Evolutionary conservation across 1,140 invertebrate species (phyloP).

Genomic region (Sinonovacula constricta): DNA sequence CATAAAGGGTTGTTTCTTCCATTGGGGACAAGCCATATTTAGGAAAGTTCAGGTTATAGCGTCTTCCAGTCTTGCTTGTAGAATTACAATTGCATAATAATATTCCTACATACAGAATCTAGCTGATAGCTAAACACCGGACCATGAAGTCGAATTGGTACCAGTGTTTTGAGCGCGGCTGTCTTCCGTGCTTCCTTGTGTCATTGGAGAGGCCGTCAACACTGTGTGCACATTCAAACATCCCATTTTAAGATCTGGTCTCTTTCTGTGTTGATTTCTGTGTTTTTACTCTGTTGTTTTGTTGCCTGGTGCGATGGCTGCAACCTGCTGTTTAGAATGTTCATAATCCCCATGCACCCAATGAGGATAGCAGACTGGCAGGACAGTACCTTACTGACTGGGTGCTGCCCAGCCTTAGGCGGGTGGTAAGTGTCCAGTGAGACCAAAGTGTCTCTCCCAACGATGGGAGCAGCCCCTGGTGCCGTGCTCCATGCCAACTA

Average conservation of each 20-base stretch:
- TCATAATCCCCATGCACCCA: constrained; percentile 19
- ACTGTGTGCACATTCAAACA: not conserved
- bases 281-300: too few species aligned
- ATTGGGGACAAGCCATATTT: too few species aligned
- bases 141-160: not conserved
- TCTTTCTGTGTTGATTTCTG: too few species aligned
- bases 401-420: constrained; percentile 9
- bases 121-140: not conserved
- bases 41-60: too few species aligned
- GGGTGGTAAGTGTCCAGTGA: constrained; percentile 2
- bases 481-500: not conserved
- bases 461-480: not conserved
- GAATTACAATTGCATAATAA: too few species aligned
- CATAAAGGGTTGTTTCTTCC: too few species aligned
- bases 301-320: not conserved
- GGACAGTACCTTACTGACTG: constrained; percentile 5
- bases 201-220: not conserved
- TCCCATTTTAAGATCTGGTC: not conserved
- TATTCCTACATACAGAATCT: not conserved
- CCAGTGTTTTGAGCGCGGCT: constrained; percentile 1
- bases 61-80: too few species aligned
- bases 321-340: not conserved
- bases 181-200: not conserved
- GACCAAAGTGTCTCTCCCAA: not conserved
- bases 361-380: constrained; percentile 3